Conservation (phyloP, 2,113 vertebrate genomes). For the Ploceus nigricollis region DNA sequence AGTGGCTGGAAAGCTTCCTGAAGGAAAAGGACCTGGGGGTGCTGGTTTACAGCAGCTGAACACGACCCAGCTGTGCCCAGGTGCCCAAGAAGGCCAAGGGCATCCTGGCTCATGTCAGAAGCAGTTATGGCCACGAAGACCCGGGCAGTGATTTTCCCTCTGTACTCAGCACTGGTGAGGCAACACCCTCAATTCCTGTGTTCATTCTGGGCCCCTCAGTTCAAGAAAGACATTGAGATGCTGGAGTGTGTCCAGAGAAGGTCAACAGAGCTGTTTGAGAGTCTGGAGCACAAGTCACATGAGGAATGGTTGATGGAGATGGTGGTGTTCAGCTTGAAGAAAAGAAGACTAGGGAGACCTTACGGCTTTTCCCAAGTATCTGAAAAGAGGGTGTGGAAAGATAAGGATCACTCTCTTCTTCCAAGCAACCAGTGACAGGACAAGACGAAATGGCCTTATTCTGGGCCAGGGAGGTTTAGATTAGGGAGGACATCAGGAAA, state of each 20-base stretch:
- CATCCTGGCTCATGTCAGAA: background rate
- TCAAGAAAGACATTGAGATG: background rate
- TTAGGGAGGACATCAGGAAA: background rate
- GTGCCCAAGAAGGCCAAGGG: background rate
- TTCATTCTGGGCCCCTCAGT: background rate
- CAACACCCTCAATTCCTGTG: too few relatives aligned
- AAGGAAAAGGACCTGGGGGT: background rate
- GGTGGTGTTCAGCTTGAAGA: background rate
- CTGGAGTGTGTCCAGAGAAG: background rate
- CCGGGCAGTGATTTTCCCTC: background rate
- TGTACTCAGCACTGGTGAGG: background rate
- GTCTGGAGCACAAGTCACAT: background rate
- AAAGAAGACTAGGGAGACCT: background rate
- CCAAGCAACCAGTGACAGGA: background rate
- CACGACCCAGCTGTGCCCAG: background rate
- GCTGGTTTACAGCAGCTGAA: background rate
- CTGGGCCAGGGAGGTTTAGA: background rate
- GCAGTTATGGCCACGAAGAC: fast-evolving
- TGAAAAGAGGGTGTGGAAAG: background rate
- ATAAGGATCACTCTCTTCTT: background rate
- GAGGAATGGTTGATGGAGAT: background rate
- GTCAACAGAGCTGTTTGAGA: background rate
- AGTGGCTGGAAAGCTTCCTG: background rate
- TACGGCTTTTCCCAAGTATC: background rate
- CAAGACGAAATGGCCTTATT: background rate